Evolutionary conservation across 2,797 vertebrate species (phyloP), one percentile per base, ranked within the genome.

Genomic region (Urocyon cinereoargenteus): DNA sequence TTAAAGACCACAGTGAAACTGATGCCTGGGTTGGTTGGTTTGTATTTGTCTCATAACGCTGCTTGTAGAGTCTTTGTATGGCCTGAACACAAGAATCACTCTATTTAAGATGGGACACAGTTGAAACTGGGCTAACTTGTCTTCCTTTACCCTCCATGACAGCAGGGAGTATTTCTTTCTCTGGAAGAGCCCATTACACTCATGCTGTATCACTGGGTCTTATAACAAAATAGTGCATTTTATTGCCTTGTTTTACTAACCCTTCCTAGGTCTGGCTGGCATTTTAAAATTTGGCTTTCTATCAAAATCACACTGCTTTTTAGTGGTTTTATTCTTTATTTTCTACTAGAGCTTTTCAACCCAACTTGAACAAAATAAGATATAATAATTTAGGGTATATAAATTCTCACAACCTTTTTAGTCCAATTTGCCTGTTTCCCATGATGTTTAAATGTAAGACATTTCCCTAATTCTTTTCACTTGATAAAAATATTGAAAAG

Each of bases 141-240:
- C 68, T 85, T 78, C 62, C 62, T 94, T 96, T 82, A 75, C 55
- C 15, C 26, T 57, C 6, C 81, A 6, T 93, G 86, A 59, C n/a
- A 95, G 21, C 59, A 85, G n/a, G 15, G 96, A 91, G 36, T 57
- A 91, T 66, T 84, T 96, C 55, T 87, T 0, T 66, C 31, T 88
- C 59, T 91, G 2, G 13, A 90, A 94, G 45, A 97, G 82, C 18
- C 53, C 53, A 57, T 81, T 87, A 72, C 64, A 64, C 40, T 73
- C 68, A 79, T 73, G 49, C 57, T 16, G 26, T 59, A 86, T 92
- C 72, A 68, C 86, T 51, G 73, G 36, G 57, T 84, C 53, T 86
- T 94, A 40, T 11, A 96, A 73, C 57, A 94, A 93, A 96, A 77
- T 68, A 45, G 90, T 96, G 40, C 40, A 77, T 95, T 92, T 96